Percentiles rank a stretch among this genome's conserved stretches.
These are phyloP conservation scores for Zaprionus tsacasi DNA, from an alignment of 1,140 invertebrate genomes.

Conservation along the genomic window DNA sequence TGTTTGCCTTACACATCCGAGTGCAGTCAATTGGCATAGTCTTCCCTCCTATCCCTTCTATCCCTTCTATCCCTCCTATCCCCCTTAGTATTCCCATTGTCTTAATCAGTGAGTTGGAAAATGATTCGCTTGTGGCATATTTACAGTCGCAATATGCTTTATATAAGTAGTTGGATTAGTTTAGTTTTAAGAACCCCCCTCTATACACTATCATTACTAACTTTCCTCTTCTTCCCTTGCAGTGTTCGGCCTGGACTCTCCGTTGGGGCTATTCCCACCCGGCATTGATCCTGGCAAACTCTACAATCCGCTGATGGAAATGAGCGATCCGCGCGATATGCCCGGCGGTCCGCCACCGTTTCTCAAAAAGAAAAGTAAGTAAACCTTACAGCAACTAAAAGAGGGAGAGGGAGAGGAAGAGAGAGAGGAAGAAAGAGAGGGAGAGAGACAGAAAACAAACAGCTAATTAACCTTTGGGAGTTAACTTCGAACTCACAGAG, in stretches of 20 bases:
- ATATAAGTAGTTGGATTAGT: too few relatives aligned
- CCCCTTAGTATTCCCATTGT: slow-evolving; percentile 50
- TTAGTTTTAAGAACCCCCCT: too few relatives aligned
- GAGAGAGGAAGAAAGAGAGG: neutral
- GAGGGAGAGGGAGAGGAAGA: neutral
- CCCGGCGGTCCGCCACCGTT: slow-evolving; percentile 86
- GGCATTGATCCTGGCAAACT: slow-evolving; percentile 89
- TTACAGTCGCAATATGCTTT: slow-evolving; percentile 50
- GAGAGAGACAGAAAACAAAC: slow-evolving; percentile 55
- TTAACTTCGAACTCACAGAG: slow-evolving; percentile 32
- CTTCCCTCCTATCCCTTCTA: neutral
- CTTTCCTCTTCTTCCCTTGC: slow-evolving; percentile 77
- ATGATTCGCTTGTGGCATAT: slow-evolving; percentile 60
- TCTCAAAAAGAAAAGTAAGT: slow-evolving; percentile 90
- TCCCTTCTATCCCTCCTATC: neutral
- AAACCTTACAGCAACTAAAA: slow-evolving; percentile 35
- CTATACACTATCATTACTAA: neutral
- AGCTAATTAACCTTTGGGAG: slow-evolving; percentile 72
- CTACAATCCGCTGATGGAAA: slow-evolving; percentile 89
- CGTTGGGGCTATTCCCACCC: slow-evolving; percentile 89
- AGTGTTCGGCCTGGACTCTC: slow-evolving; percentile 91
- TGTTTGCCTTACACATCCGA: slow-evolving; percentile 61
- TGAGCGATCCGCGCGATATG: slow-evolving; percentile 86
- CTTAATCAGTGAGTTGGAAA: slow-evolving; percentile 71
- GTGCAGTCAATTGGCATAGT: slow-evolving; percentile 49